Evolutionary conservation across 2,888 invertebrate species (phyloP), one percentile per base, ranked within the genome.

Genomic region (Macrophya annulata): DNA sequence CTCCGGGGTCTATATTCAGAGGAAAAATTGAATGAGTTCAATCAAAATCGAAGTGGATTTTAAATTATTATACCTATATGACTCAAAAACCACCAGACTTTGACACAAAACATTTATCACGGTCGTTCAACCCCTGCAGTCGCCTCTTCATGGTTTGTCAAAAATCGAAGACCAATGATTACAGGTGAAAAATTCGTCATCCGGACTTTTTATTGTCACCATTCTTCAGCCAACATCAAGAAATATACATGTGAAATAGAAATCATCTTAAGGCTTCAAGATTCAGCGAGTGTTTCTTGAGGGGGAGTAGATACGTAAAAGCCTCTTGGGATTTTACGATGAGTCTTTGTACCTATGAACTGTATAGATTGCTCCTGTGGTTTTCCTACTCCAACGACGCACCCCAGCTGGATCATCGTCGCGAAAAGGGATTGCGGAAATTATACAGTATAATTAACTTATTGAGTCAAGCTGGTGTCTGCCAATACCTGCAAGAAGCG

Each of bases 381-480:
- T 72, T 72, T 72, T 21, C 45, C 71, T 40, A 37, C 71, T 10
- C 21, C 45, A 21, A 43, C n/a, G 68, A 12, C 72, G 72, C 43
- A 72, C 43, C 21, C 43, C n/a, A n/a, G n/a, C 72, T 15, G 72
- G 72, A 72, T 72, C 72, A 72, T 72, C 72, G 43, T 72, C 72
- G n/a, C 40, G 72, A 45, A 72, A 1, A 21, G 21, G 45, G 21
- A 72, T 72, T 72, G 45, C 72, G 72, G 43, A 72, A 72, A 21
- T 72, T 72, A 72, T 72, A n/a, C 43, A 8, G 45, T 43, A 31
- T 72, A 43, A 43, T 72, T 72, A 45, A 45, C 43, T 72, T 45
- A 45, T 72, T 72, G 72, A 72, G 43, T 72, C 72, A 72, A 72
- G 72, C 68, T 12, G 31, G 55, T 37, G 17, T 68, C 37, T 68